A percentile compares a stretch with the other conserved stretches of the same genome.
Conservation (phyloP, 2,888 invertebrate species). For the Linhomoeus sp. region DNA sequence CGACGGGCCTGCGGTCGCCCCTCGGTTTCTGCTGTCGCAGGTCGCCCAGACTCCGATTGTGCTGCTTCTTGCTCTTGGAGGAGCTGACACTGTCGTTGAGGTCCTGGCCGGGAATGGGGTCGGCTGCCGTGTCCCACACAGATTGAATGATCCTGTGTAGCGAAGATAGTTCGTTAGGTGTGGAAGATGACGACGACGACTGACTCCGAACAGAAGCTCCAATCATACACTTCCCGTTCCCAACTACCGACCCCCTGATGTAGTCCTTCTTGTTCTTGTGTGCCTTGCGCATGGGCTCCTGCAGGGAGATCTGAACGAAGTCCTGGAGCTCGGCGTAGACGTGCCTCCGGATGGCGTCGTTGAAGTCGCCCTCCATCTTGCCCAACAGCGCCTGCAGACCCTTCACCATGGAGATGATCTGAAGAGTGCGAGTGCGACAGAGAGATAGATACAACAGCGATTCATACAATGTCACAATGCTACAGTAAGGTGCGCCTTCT, state of each 20-base stretch:
- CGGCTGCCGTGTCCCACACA: slow-evolving; percentile 86
- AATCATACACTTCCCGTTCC: neutral
- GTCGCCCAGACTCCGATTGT: slow-evolving; percentile 48
- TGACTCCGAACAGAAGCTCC: neutral
- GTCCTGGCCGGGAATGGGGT: slow-evolving; percentile 77
- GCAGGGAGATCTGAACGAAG: slow-evolving; percentile 66
- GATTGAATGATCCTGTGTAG: slow-evolving; percentile 72
- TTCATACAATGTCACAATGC: too few species aligned
- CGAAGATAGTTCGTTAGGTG: neutral
- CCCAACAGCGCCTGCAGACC: slow-evolving; percentile 89
- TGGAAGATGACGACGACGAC: neutral
- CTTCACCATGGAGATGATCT: slow-evolving; percentile 83
- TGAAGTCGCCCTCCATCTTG: slow-evolving; percentile 87
- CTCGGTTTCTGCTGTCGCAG: slow-evolving; percentile 66
- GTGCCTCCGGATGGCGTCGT: slow-evolving; percentile 65
- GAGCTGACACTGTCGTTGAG: slow-evolving; percentile 60
- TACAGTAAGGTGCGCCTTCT: too few species aligned
- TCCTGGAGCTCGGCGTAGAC: slow-evolving; percentile 86
- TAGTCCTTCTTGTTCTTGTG: slow-evolving; percentile 93
- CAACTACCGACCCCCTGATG: slow-evolving; percentile 40
- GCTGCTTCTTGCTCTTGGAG: slow-evolving; percentile 74
- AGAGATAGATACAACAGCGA: neutral
- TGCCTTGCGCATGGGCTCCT: slow-evolving; percentile 83
- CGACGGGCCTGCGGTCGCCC: slow-evolving; percentile 53
- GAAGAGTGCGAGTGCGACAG: neutral